Conservation (phyloP, 2,113 vertebrate genomes). For the Carlito syrichta region DNA sequence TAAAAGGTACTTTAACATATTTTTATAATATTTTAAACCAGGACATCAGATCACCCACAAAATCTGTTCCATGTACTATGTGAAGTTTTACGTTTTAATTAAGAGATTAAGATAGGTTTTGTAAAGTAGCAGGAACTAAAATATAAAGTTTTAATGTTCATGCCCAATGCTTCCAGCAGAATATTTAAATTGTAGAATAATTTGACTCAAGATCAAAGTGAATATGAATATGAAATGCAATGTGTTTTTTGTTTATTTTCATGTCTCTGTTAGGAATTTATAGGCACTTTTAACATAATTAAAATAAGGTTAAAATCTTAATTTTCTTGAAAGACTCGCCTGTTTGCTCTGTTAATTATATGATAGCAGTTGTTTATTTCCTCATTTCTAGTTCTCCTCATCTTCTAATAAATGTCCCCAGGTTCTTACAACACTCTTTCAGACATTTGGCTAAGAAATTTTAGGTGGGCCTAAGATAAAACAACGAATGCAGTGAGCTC, state of each 20-base stretch:
- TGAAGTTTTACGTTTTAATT: conserved; percentile 51
- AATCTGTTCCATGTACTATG: neutral
- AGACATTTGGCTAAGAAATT: neutral
- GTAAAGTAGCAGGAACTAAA: conserved; percentile 17
- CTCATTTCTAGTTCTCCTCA: neutral
- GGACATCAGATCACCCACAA: neutral
- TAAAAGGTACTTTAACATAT: conserved; percentile 89
- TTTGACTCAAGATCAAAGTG: neutral
- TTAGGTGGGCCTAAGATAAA: neutral
- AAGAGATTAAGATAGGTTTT: neutral
- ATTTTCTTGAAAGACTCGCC: neutral
- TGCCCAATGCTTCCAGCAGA: neutral
- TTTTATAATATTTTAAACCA: conserved; percentile 48
- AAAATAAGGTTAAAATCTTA: neutral
- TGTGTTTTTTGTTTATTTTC: conserved; percentile 3
- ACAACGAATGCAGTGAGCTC: neutral
- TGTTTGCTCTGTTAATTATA: neutral
- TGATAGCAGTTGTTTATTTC: neutral
- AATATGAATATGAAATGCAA: neutral
- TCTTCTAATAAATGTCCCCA: neutral
- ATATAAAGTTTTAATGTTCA: neutral
- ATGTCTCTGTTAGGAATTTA: neutral
- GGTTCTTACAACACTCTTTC: neutral
- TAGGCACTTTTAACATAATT: neutral
- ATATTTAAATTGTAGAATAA: conserved; percentile 7